Evolutionary conservation across 2,797 vertebrate genomes (phyloP).

Genomic region (Silurus aristotelis): DNA sequence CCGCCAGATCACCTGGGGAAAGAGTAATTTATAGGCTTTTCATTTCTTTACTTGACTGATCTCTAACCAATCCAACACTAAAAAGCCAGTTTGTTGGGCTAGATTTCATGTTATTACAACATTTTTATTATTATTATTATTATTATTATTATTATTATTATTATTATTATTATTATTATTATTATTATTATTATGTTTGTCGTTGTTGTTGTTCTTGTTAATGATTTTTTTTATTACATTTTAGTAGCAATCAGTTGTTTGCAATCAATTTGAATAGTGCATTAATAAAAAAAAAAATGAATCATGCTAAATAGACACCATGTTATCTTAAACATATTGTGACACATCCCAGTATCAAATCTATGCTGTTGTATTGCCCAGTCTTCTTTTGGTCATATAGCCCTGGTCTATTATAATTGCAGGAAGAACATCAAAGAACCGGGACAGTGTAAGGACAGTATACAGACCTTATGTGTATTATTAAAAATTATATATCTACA

Average conservation of each 20-base stretch:
- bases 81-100: not conserved
- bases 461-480: not conserved
- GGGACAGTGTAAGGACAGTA: not conserved
- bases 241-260: not conserved
- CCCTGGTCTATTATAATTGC: not conserved
- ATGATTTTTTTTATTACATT: not conserved
- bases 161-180: no score
- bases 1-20: no score
- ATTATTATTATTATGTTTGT: no score
- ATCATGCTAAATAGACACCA: no score
- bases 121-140: no score
- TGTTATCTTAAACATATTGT: not conserved
- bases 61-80: not conserved
- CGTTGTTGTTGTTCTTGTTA: no score
- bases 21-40: no score
- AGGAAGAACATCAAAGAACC: not conserved
- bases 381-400: not conserved
- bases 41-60: not conserved
- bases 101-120: not conserved
- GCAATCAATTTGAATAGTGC: not conserved
- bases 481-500: not conserved
- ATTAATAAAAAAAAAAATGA: not conserved
- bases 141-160: no score
- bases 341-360: not conserved
- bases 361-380: not conserved